These are phyloP conservation scores for Strix uralensis DNA, from an alignment of 2,113 vertebrate species.

Conservation along the genomic window DNA sequence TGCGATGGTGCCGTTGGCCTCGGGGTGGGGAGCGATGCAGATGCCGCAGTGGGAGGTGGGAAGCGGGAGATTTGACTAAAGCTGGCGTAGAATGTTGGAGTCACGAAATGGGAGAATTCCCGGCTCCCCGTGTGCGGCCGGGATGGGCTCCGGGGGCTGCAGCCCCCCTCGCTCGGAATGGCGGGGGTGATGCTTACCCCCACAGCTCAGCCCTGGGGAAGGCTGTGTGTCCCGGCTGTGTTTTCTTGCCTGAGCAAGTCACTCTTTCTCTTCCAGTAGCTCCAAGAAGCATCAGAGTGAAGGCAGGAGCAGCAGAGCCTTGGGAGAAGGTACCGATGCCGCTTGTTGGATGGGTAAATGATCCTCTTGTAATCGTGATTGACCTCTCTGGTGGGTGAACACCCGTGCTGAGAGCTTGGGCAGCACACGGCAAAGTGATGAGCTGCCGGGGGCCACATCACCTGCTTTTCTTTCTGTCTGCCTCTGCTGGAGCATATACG, in stretches of 20 bases:
- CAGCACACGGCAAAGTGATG: fast-evolving
- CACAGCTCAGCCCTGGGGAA: fast-evolving
- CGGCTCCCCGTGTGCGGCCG: not conserved
- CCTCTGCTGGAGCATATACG: fast-evolving
- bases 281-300: not conserved
- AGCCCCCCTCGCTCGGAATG: not conserved
- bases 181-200: not conserved
- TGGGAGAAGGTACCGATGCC: not conserved
- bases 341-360: not conserved
- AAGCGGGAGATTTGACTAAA: not conserved
- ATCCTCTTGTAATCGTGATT: fast-evolving
- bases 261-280: not conserved
- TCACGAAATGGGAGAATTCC: fast-evolving
- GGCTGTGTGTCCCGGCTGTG: fast-evolving
- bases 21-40: not conserved
- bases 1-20: too few species aligned
- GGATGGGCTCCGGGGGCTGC: not conserved
- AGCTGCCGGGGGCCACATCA: fast-evolving
- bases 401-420: fast-evolving
- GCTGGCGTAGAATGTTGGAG: not conserved
- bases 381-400: fast-evolving
- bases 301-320: not conserved
- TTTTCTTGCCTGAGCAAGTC: not conserved
- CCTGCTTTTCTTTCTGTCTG: not conserved
- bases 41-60: not conserved